phyloP scores from a whole-genome alignment of 2,888 invertebrate species.

The Amblyjoppa proteus region DNA sequence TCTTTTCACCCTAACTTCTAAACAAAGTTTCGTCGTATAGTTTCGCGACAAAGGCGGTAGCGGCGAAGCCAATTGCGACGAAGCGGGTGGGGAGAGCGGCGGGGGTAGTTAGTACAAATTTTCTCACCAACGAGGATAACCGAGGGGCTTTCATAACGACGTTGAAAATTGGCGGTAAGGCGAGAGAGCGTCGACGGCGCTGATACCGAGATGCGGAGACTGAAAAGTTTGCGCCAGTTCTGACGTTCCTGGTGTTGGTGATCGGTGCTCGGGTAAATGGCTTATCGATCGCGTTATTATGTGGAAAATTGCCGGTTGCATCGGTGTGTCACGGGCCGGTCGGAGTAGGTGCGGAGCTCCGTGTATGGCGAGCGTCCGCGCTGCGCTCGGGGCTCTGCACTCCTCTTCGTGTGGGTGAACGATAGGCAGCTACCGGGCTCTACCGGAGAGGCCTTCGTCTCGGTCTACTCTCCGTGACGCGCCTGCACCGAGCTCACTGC shows the following conservation, averaged over 20 bases:
- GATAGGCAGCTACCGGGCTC: slow-evolving; percentile 18
- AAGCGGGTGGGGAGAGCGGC: not conserved
- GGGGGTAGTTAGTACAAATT: not conserved
- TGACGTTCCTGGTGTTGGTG: slow-evolving; percentile 19
- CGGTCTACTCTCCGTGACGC: slow-evolving; percentile 56
- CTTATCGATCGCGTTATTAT: slow-evolving; percentile 68
- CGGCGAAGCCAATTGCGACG: not conserved
- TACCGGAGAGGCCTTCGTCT: slow-evolving; percentile 37
- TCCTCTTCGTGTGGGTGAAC: slow-evolving; percentile 52
- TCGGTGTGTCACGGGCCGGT: slow-evolving; percentile 57
- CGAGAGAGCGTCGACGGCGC: not conserved
- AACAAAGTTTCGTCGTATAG: slow-evolving; percentile 5
- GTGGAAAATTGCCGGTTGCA: slow-evolving; percentile 64
- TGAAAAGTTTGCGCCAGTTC: slow-evolving; percentile 65
- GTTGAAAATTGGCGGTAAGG: slow-evolving; percentile 49
- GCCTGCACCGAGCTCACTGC: slow-evolving; percentile 78
- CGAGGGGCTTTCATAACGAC: slow-evolving; percentile 49
- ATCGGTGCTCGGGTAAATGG: slow-evolving; percentile 66
- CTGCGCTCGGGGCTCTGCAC: slow-evolving; percentile 14
- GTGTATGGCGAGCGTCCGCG: slow-evolving; percentile 36
- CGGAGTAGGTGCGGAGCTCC: slow-evolving; percentile 45
- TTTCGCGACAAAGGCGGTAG: not conserved
- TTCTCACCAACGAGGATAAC: slow-evolving; percentile 29
- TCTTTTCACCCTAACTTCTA: not conserved
- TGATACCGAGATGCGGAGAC: not conserved